These are phyloP conservation scores for Meganola albula DNA, from an alignment of 2,888 invertebrate species.

Conservation along the genomic window DNA sequence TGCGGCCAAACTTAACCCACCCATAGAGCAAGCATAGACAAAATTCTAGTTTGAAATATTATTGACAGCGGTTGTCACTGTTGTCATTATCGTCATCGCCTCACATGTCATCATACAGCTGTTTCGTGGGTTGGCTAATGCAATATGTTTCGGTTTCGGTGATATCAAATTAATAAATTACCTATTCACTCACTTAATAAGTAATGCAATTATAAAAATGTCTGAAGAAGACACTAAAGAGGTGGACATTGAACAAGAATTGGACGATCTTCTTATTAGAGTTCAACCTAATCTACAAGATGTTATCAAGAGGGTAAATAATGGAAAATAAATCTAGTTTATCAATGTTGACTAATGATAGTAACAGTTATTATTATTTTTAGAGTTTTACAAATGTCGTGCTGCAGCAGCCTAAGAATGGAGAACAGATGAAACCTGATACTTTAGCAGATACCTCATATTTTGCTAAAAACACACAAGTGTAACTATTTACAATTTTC, in stretches of 20 bases:
- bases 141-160: conserved; percentile 28
- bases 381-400: conserved; percentile 80
- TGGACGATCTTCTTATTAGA: conserved; percentile 65
- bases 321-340: too few relatives aligned
- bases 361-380: conserved; percentile 27
- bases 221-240: conserved; percentile 52
- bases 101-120: too few relatives aligned
- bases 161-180: conserved; percentile 21
- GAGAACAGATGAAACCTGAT: conserved; percentile 63
- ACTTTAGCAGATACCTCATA: conserved; percentile 72
- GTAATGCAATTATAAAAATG: conserved; percentile 49
- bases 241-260: conserved; percentile 71
- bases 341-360: conserved; percentile 3
- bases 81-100: conserved; percentile 10
- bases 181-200: conserved; percentile 11
- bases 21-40: not conserved
- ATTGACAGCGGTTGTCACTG: conserved; percentile 17
- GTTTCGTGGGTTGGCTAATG: too few relatives aligned
- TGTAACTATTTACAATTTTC: conserved; percentile 55
- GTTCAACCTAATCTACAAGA: conserved; percentile 77
- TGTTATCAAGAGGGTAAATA: conserved; percentile 79
- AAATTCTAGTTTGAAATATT: not conserved
- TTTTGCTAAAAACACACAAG: conserved; percentile 75
- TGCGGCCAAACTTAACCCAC: too few relatives aligned
- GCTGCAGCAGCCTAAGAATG: conserved; percentile 68